phyloP scores from a whole-genome alignment of 1,140 invertebrate genomes.

The Drosophila oshimai region DNA sequence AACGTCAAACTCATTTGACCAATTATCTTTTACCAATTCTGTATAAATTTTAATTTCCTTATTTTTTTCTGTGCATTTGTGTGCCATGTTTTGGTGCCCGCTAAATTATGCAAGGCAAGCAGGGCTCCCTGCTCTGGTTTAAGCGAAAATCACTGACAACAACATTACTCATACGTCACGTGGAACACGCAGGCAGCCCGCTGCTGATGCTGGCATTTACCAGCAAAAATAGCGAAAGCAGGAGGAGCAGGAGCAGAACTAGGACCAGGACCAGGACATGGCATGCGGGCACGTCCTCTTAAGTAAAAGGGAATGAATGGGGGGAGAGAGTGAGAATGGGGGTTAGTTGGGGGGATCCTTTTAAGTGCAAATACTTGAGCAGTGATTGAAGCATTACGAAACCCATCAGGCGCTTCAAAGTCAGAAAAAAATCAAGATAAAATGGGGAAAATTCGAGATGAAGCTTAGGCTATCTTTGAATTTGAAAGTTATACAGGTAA shows the following conservation, averaged over 20 bases:
- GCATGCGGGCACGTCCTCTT: conserved; percentile 37
- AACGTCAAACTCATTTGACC: too few species aligned
- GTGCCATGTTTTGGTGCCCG: conserved; percentile 31
- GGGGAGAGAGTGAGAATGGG: background rate
- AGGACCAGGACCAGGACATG: conserved; percentile 5
- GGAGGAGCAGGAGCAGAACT: background rate
- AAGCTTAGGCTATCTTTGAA: too few species aligned
- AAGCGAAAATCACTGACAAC: conserved; percentile 75
- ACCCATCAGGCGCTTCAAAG: conserved; percentile 13
- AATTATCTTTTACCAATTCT: too few species aligned
- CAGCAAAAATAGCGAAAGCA: conserved; percentile 11
- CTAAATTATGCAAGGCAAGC: conserved; percentile 70
- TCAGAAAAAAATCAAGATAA: background rate
- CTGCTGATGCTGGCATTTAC: conserved; percentile 23
- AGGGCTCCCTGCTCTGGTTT: conserved; percentile 41
- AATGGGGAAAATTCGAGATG: background rate
- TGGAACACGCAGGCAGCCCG: conserved; percentile 37
- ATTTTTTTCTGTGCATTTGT: background rate
- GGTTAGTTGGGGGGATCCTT: background rate
- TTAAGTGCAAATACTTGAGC: conserved; percentile 23
- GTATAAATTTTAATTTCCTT: background rate
- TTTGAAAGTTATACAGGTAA: too few species aligned
- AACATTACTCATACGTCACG: conserved; percentile 77
- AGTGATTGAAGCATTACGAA: conserved; percentile 44
- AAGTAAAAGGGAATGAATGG: background rate